phyloP scores from a whole-genome alignment of 1,140 invertebrate genomes.

The Mizuhopecten yessoensis region DNA sequence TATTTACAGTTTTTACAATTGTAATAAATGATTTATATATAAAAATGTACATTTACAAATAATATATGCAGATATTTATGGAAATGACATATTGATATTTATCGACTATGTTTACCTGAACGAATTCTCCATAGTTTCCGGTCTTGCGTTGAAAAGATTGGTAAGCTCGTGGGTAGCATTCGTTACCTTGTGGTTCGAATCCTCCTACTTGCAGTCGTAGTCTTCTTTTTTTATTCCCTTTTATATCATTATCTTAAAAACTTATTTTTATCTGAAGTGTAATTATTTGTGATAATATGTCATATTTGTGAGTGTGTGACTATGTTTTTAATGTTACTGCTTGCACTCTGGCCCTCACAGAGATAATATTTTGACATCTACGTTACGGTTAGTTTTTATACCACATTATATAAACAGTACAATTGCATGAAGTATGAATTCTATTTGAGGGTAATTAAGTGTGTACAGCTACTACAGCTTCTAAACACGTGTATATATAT shows the following conservation, averaged over 20 bases:
- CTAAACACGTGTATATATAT: no score
- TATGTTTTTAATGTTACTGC: no score
- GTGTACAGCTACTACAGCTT: no score
- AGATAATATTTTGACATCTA: no score
- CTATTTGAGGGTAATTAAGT: no score
- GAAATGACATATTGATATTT: not conserved
- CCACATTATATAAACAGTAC: no score
- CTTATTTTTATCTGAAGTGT: not conserved
- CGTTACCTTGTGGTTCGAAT: not conserved
- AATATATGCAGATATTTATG: not conserved
- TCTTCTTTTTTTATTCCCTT: not conserved
- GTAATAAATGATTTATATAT: not conserved
- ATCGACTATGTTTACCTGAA: not conserved
- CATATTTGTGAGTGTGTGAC: not conserved
- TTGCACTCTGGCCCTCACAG: no score
- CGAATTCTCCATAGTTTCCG: not conserved
- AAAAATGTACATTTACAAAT: not conserved
- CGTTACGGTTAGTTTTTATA: no score
- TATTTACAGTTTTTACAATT: not conserved
- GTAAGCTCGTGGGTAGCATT: not conserved
- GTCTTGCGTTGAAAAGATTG: not conserved
- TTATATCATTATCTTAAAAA: not conserved
- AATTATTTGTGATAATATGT: not conserved
- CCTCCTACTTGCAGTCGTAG: not conserved
- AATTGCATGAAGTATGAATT: no score